Percentiles rank a stretch among this genome's conserved stretches.
Evolutionary conservation across 2,888 invertebrate species (phyloP).

Genomic region (Mamestra brassicae): DNA sequence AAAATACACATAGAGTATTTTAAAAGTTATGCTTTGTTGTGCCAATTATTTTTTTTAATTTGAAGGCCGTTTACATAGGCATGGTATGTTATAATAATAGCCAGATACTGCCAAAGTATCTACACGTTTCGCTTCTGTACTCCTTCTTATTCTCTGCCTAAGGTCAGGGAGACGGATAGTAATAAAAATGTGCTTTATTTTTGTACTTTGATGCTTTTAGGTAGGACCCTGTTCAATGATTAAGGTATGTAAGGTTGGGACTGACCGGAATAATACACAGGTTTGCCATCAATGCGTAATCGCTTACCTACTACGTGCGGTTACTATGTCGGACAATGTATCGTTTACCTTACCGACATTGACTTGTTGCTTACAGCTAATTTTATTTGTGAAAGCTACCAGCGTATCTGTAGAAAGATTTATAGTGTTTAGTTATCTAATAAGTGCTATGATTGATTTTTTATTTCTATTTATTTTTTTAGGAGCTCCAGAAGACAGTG

Average conservation of each 20-base stretch:
- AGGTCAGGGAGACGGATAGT: slow-evolving; percentile 55
- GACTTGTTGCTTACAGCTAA: slow-evolving; percentile 9
- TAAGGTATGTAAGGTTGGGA: slow-evolving; percentile 51
- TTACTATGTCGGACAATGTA: slow-evolving; percentile 15
- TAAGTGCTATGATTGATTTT: too few species aligned
- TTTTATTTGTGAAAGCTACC: not conserved
- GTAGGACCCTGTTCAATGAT: slow-evolving; percentile 54
- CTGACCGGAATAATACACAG: slow-evolving; percentile 52
- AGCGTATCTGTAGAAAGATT: not conserved
- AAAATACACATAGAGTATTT: not conserved
- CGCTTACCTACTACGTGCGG: slow-evolving; percentile 34
- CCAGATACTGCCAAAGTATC: not conserved
- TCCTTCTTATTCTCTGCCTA: slow-evolving; percentile 24
- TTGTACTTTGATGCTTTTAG: slow-evolving; percentile 51
- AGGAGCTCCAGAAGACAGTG: too few species aligned
- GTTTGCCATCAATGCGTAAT: slow-evolving; percentile 51
- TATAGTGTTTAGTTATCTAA: too few species aligned
- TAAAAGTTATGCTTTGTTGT: not conserved
- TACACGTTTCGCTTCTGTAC: slow-evolving; percentile 9
- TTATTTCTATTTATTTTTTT: too few species aligned
- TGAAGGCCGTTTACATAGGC: not conserved
- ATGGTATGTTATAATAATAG: not conserved
- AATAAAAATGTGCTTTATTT: slow-evolving; percentile 62
- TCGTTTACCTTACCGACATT: not conserved
- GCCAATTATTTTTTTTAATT: not conserved